A percentile compares a stretch with the other conserved stretches of the same genome.
These are phyloP conservation scores for Siderastrea siderea DNA, from an alignment of 92 coral and sea anemone species.

Conservation along the genomic window DNA sequence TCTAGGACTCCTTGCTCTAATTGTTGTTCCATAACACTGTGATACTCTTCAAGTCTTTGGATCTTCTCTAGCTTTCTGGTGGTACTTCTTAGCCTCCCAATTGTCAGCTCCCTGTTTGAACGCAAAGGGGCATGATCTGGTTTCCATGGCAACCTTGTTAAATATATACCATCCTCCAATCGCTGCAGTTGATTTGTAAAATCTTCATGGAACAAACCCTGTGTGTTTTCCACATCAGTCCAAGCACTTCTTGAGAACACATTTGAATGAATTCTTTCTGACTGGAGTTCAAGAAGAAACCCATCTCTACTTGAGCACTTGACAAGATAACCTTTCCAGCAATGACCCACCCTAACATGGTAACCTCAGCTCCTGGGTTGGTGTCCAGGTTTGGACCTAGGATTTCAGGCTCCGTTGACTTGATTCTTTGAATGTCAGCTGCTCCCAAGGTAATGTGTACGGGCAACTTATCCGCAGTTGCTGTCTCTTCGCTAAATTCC, in stretches of 20 bases:
- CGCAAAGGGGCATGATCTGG: too few relatives aligned
- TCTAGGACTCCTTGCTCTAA: too few relatives aligned
- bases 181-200: slow-evolving; percentile 43
- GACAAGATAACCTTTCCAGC: slow-evolving; percentile 40
- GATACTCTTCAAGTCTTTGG: too few relatives aligned
- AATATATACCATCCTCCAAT: slow-evolving; percentile 67
- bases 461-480: slow-evolving; percentile 47
- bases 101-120: too few relatives aligned
- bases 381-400: slow-evolving; percentile 71
- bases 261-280: slow-evolving; percentile 66
- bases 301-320: slow-evolving; percentile 56
- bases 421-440: slow-evolving; percentile 63
- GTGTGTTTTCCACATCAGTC: slow-evolving; percentile 38
- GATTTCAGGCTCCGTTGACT: slow-evolving; percentile 54
- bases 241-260: slow-evolving; percentile 81
- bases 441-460: slow-evolving; percentile 71
- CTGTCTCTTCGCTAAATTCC: slow-evolving; percentile 58
- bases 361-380: slow-evolving; percentile 79
- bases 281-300: slow-evolving; percentile 60
- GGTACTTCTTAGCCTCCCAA: too few relatives aligned
- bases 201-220: slow-evolving; percentile 59
- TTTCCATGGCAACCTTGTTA: slow-evolving; percentile 29
- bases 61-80: too few relatives aligned
- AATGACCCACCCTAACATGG: slow-evolving; percentile 77
- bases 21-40: too few relatives aligned